phyloP scores from a whole-genome alignment of 2,888 invertebrate species.

The Acleris emargana region DNA sequence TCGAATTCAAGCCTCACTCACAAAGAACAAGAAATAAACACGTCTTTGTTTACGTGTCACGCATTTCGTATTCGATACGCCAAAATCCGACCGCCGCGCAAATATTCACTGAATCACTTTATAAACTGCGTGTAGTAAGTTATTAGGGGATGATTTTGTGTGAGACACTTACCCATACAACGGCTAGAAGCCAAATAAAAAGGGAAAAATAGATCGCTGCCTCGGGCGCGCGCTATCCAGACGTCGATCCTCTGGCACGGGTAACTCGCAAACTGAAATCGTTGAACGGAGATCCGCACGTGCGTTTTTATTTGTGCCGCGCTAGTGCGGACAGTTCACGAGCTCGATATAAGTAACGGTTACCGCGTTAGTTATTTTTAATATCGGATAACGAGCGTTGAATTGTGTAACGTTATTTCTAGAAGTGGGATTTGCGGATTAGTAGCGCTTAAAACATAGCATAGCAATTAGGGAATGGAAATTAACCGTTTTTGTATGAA shows the following conservation, averaged over 20 bases:
- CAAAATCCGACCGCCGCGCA: conserved; percentile 5
- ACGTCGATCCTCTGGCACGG: conserved; percentile 57
- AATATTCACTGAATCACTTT: background rate
- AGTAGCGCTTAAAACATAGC: too few relatives aligned
- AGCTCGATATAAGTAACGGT: conserved; percentile 11
- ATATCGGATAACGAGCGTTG: too few relatives aligned
- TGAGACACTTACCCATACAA: conserved; percentile 80
- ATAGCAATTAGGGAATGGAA: too few relatives aligned
- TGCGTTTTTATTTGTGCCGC: conserved; percentile 60
- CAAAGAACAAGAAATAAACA: conserved; percentile 28
- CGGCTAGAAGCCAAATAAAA: conserved; percentile 85
- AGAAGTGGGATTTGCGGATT: too few relatives aligned
- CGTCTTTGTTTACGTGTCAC: conserved; percentile 32
- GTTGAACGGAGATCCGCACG: conserved; percentile 57
- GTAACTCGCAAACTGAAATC: conserved; percentile 72
- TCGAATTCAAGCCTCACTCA: conserved; percentile 6
- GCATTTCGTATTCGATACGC: conserved; percentile 15
- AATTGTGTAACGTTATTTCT: too few relatives aligned
- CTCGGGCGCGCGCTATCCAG: conserved; percentile 71
- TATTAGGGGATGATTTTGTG: background rate
- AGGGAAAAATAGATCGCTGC: conserved; percentile 77
- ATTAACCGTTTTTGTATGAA: too few relatives aligned
- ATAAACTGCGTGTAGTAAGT: background rate
- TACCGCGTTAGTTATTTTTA: too few relatives aligned
- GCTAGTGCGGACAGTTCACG: conserved; percentile 43